A percentile compares a stretch with the other conserved stretches of the same genome.
phyloP scores from a whole-genome alignment of 2,888 invertebrate genomes.

The Allophyes oxyacanthae region DNA sequence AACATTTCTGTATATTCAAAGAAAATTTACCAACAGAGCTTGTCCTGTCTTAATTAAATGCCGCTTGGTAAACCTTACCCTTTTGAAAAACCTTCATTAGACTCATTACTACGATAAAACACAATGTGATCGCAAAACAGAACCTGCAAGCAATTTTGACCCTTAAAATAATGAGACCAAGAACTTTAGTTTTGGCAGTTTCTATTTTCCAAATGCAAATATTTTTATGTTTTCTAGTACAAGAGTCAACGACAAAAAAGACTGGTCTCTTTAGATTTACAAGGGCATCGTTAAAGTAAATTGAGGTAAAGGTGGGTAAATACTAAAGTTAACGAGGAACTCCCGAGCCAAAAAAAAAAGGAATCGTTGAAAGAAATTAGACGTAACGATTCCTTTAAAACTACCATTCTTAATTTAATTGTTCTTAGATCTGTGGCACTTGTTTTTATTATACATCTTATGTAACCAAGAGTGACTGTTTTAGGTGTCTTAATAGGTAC shows the following conservation, averaged over 20 bases:
- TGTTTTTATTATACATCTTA: slow-evolving; percentile 14
- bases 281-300: slow-evolving; percentile 80
- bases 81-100: slow-evolving; percentile 81
- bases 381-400: slow-evolving; percentile 63
- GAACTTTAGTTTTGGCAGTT: slow-evolving; percentile 17
- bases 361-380: slow-evolving; percentile 63
- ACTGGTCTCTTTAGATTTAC: slow-evolving; percentile 75
- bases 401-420: slow-evolving; percentile 34
- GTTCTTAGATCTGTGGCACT: slow-evolving; percentile 25
- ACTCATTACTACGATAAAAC: slow-evolving; percentile 72
- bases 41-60: slow-evolving; percentile 79
- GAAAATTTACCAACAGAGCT: slow-evolving; percentile 59
- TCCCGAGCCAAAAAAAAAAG: slow-evolving; percentile 49
- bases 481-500: too few relatives aligned
- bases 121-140: slow-evolving; percentile 37
- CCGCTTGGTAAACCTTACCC: slow-evolving; percentile 72
- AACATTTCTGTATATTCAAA: slow-evolving; percentile 49
- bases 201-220: slow-evolving; percentile 27
- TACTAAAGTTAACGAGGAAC: slow-evolving; percentile 70
- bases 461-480: neutral
- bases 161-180: slow-evolving; percentile 42
- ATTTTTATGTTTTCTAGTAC: slow-evolving; percentile 55
- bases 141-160: slow-evolving; percentile 42
- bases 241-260: slow-evolving; percentile 71
- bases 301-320: slow-evolving; percentile 79